These are phyloP conservation scores for Orestias chungarensis DNA, from an alignment of 2,797 vertebrate genomes.

Conservation along the genomic window DNA sequence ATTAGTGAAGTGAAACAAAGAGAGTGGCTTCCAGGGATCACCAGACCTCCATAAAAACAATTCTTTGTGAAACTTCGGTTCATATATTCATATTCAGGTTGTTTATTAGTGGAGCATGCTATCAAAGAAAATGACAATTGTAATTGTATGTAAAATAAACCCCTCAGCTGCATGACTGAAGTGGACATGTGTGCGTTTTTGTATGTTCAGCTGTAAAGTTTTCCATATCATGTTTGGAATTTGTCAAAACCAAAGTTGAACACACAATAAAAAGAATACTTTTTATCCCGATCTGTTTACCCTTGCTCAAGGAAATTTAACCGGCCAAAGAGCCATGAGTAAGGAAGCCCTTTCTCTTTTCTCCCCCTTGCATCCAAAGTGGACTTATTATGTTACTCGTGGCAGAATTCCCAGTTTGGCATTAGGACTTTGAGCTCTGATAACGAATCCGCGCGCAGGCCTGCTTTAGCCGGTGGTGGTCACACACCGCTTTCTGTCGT, in stretches of 20 bases:
- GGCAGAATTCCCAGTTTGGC: slow-evolving; percentile 79
- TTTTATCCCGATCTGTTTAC: slow-evolving; percentile 71
- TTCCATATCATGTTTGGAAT: not conserved
- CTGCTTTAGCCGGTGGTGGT: slow-evolving; percentile 70
- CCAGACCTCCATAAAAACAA: too few species aligned
- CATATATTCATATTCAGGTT: not conserved
- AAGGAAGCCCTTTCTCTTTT: slow-evolving; percentile 39
- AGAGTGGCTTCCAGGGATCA: too few species aligned
- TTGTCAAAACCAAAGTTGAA: not conserved
- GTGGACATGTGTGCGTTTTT: not conserved
- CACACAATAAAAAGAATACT: slow-evolving; percentile 57
- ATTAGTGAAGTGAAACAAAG: too few species aligned
- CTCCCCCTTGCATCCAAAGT: slow-evolving; percentile 68
- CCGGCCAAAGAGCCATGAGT: slow-evolving; percentile 57
- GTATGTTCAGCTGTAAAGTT: slow-evolving; percentile 19
- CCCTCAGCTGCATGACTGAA: slow-evolving; percentile 24
- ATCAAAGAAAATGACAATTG: not conserved
- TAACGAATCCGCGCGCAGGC: slow-evolving; percentile 68
- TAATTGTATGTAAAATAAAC: slow-evolving; percentile 45
- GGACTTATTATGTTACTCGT: slow-evolving; percentile 78
- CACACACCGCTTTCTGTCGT: slow-evolving; percentile 67
- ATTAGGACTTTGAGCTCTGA: slow-evolving; percentile 77
- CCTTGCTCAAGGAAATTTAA: slow-evolving; percentile 70
- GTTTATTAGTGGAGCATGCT: not conserved
- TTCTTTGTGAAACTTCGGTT: not conserved